Evolutionary conservation across 2,113 vertebrate genomes (phyloP).

Genomic region (Mola mola): DNA sequence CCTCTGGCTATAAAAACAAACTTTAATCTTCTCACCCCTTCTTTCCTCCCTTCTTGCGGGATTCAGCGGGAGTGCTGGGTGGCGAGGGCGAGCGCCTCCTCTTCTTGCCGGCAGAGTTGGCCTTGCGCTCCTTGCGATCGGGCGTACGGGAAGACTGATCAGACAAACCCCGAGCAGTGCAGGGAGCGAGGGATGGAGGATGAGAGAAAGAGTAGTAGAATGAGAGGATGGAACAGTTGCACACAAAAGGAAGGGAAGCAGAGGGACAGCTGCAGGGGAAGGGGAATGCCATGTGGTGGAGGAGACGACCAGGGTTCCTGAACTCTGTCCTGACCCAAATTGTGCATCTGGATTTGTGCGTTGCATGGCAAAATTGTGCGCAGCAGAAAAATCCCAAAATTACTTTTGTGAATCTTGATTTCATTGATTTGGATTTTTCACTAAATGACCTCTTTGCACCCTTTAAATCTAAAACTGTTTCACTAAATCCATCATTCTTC

Average conservation of each 20-base stretch:
- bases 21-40: conserved; percentile 86
- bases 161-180: conserved; percentile 77
- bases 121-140: conserved; percentile 95
- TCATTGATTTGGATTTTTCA: too few species aligned
- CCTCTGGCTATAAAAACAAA: background rate
- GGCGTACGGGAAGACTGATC: conserved; percentile 95
- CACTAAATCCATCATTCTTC: too few species aligned
- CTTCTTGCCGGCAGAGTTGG: conserved; percentile 89
- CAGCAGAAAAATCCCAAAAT: too few species aligned
- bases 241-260: conserved; percentile 77
- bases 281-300: conserved; percentile 61
- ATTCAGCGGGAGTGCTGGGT: conserved; percentile 89
- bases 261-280: conserved; percentile 8
- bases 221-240: conserved; percentile 82
- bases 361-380: too few species aligned
- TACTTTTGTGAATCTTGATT: too few species aligned
- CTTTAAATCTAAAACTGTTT: too few species aligned
- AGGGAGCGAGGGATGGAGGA: conserved; percentile 79
- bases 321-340: conserved; percentile 1
- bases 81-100: conserved; percentile 95
- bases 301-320: conserved; percentile 64
- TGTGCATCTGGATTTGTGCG: too few species aligned
- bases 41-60: conserved; percentile 94
- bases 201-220: conserved; percentile 85
- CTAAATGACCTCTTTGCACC: too few species aligned